These are phyloP conservation scores for Calidris pygmaea DNA, from an alignment of 2,113 vertebrate genomes.

Conservation along the genomic window DNA sequence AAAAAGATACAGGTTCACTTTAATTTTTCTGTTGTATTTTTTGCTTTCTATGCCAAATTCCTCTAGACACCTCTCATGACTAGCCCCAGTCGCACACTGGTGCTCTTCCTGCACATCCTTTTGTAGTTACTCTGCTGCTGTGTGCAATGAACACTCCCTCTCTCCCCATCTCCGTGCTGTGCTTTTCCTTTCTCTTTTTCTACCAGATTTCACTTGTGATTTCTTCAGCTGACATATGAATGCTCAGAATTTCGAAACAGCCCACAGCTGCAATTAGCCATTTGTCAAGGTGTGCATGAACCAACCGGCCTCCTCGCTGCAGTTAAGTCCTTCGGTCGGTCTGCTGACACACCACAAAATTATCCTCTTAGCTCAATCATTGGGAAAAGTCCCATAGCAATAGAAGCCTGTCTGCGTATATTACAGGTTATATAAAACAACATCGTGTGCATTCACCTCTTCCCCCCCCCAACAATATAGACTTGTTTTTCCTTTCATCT, in stretches of 20 bases:
- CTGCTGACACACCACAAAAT: constrained; percentile 53
- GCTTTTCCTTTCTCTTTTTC: neutral
- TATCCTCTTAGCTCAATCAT: neutral
- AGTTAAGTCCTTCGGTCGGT: neutral
- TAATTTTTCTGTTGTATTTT: neutral
- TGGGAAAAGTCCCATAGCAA: neutral
- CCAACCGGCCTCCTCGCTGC: neutral
- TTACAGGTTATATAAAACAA: neutral
- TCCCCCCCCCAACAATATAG: neutral
- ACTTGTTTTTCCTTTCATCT: constrained; percentile 6
- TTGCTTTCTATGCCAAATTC: neutral
- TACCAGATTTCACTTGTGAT: neutral
- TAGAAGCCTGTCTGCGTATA: neutral
- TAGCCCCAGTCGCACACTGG: neutral
- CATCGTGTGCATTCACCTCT: neutral
- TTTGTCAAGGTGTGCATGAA: constrained; percentile 57
- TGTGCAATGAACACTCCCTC: neutral
- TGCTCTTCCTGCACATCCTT: neutral
- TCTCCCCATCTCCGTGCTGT: neutral
- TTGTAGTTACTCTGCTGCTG: neutral
- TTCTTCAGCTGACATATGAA: constrained; percentile 2
- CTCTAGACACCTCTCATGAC: neutral
- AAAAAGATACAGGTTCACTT: neutral
- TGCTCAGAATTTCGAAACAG: neutral
- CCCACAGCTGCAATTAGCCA: constrained; percentile 49